Evolutionary conservation across 2,113 vertebrate species (phyloP).

Genomic region (Tachycineta bicolor): DNA sequence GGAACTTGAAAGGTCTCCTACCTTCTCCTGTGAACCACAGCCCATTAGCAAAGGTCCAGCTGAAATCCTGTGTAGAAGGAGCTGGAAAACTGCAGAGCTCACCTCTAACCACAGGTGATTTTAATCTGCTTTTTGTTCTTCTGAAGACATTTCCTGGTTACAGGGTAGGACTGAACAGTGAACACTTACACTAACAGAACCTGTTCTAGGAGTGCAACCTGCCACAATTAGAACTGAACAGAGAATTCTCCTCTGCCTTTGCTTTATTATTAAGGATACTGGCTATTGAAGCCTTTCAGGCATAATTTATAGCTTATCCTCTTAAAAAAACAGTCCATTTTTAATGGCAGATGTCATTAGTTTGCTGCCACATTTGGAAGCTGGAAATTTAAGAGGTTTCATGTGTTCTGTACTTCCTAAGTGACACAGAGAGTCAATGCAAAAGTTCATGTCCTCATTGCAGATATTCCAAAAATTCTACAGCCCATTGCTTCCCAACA

Average conservation of each 20-base stretch:
- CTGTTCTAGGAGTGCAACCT: background rate
- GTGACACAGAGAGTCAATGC: background rate
- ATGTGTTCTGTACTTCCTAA: background rate
- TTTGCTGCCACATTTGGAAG: background rate
- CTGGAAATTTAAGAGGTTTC: background rate
- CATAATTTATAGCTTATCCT: background rate
- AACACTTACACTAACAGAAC: background rate
- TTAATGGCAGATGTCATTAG: background rate
- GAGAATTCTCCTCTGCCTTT: background rate
- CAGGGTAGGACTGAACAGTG: background rate
- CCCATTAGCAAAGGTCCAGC: background rate
- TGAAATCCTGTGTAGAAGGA: background rate
- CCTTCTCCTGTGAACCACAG: background rate
- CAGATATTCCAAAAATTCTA: background rate
- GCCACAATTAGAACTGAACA: background rate
- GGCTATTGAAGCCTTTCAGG: background rate
- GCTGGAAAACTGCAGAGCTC: background rate
- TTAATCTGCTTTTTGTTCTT: constrained; percentile 11
- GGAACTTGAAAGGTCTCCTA: background rate
- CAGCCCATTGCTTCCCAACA: background rate
- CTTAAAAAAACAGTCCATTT: background rate
- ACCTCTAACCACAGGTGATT: constrained; percentile 1
- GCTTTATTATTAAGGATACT: background rate
- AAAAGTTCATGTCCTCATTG: background rate
- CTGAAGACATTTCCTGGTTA: background rate